Evolutionary conservation across 1,140 invertebrate species (phyloP), one percentile per base, ranked within the genome.

Genomic region (Rhopalosiphum maidis): DNA sequence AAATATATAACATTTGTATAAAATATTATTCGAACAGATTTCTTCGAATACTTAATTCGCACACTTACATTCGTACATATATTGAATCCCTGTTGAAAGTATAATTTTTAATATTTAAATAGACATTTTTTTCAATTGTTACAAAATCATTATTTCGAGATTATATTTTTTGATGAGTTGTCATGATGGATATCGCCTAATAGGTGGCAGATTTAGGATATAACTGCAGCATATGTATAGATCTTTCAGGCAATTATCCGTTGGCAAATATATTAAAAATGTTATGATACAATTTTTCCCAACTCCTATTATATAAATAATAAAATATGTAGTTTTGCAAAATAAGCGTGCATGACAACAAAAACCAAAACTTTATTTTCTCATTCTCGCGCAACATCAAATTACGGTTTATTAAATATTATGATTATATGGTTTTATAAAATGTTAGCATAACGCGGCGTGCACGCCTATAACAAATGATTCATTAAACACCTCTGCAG

Each of bases 401-500:
- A 86, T 46, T 25, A 86, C 5, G 25, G 85, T n/a, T 86, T 86
- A n/a, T 46, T 30, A 30, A 86, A 30, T 43, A 30, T 77, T 86
- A 86, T 23, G 11, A 30, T 77, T 18, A 18, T 77, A n/a, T 77
- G 30, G 30, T 77, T 35, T 77, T 77, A 77, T 30, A 68, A n/a
- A 35, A 77, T 77, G 30, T 86, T 86, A n/a, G 41, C 85, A 86
- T 86, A 30, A 85, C 23, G 37, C 15, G 30, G 11, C 30, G 55
- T 30, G 60, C 60, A 43, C 41, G 25, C 85, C 11, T 23, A 86
- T 30, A 46, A 86, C 25, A 86, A 77, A 77, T n/a, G 60, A 86
- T 86, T 46, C 85, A 46, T 86, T 86, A 86, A 86, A 86, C 85
- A 86, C 85, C 85, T 86, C 85, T 86, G 85, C 85, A 25, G 22